phyloP scores from a whole-genome alignment of 1,140 invertebrate genomes.

The Brachionus paranguensis region DNA sequence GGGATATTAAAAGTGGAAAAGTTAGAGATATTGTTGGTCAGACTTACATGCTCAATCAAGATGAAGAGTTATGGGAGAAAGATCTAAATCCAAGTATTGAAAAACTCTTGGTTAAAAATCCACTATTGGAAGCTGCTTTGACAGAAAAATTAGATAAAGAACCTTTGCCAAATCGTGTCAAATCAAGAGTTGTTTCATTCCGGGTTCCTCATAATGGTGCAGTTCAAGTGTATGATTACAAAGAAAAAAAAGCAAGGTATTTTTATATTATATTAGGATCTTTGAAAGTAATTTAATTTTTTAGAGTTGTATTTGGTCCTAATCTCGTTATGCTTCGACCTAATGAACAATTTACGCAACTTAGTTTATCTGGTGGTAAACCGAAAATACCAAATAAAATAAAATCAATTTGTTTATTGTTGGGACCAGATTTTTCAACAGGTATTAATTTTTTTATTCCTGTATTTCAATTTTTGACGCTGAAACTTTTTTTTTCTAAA shows the following conservation, averaged over 20 bases:
- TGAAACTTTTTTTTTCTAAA: too few relatives aligned
- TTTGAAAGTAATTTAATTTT: constrained; percentile 22
- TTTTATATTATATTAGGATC: neutral
- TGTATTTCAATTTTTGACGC: neutral
- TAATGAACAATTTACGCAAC: constrained; percentile 52
- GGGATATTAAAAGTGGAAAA: constrained; percentile 58
- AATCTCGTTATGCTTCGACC: constrained; percentile 51
- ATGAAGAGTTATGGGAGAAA: constrained; percentile 60
- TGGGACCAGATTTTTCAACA: constrained; percentile 53
- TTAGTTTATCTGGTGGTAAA: constrained; percentile 52
- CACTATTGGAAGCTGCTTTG: neutral
- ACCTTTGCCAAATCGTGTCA: constrained; percentile 41
- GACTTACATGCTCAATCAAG: constrained; percentile 59
- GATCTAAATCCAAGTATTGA: constrained; percentile 54
- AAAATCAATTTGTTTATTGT: constrained; percentile 50
- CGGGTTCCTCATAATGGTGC: constrained; percentile 52
- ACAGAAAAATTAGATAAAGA: neutral
- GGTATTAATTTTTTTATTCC: constrained; percentile 47
- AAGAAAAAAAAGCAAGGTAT: constrained; percentile 53
- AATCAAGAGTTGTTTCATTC: constrained; percentile 48
- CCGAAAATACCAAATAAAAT: constrained; percentile 49
- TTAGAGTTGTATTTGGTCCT: constrained; percentile 50
- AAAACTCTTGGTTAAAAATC: constrained; percentile 17
- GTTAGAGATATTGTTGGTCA: constrained; percentile 56
- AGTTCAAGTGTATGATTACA: constrained; percentile 51